phyloP scores from a whole-genome alignment of 2,888 invertebrate genomes.

The Drosophila cyrtoloma region DNA sequence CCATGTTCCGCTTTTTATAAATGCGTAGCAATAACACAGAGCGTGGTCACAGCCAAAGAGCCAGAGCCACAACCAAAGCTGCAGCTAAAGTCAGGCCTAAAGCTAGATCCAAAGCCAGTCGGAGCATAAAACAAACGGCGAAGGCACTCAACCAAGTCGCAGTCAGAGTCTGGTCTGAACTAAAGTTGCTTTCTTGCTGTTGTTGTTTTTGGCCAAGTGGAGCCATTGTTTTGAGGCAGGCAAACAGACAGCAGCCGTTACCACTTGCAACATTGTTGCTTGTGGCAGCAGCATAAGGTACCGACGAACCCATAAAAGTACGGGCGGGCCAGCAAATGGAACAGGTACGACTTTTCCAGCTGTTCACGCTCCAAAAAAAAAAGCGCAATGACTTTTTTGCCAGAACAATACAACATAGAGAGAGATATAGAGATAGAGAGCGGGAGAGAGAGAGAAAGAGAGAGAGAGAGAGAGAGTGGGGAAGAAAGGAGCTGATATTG shows the following conservation, averaged over 20 bases:
- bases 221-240: conserved; percentile 57
- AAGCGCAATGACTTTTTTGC: conserved; percentile 62
- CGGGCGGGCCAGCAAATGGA: conserved; percentile 78
- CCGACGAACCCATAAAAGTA: conserved; percentile 77
- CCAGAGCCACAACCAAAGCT: conserved; percentile 25
- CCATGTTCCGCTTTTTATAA: conserved; percentile 73
- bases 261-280: conserved; percentile 68
- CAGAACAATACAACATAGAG: conserved; percentile 57
- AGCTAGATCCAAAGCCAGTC: conserved; percentile 58
- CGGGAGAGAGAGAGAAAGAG: neutral
- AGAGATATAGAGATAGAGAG: neutral
- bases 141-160: conserved; percentile 78
- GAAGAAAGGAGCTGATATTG: conserved; percentile 15
- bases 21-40: conserved; percentile 68
- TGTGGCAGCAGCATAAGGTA: conserved; percentile 71
- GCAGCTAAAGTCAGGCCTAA: conserved; percentile 26
- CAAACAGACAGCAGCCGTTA: conserved; percentile 53
- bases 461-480: neutral
- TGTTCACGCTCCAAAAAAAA: conserved; percentile 76
- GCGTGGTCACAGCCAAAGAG: conserved; percentile 56
- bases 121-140: conserved; percentile 78
- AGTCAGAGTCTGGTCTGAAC: conserved; percentile 21
- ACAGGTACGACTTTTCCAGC: conserved; percentile 71
- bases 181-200: conserved; percentile 26
- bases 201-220: conserved; percentile 57